Percentiles rank a stretch among this genome's conserved stretches.
These are phyloP conservation scores for Steatocranus sp. DNA, from an alignment of 2,797 vertebrate genomes.

Conservation along the genomic window DNA sequence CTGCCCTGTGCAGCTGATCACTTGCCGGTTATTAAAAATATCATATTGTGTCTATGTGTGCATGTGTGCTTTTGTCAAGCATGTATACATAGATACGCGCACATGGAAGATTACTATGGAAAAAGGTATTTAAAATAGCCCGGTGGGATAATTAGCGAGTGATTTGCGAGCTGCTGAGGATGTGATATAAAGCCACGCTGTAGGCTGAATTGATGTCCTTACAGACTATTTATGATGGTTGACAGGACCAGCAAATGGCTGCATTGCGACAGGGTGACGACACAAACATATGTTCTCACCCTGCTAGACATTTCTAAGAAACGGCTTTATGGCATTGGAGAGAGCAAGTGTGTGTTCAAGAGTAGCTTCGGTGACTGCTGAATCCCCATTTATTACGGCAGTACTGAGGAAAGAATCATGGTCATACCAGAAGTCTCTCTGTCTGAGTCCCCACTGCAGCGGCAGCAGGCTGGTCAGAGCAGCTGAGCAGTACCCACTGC, in stretches of 20 bases:
- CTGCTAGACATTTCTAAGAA: conserved; percentile 4
- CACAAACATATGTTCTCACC: conserved; percentile 3
- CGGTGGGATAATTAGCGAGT: conserved; percentile 44
- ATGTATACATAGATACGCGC: background rate
- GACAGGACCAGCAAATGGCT: conserved; percentile 16
- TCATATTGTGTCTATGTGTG: background rate
- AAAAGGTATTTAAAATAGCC: conserved; percentile 43
- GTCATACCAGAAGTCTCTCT: conserved; percentile 3
- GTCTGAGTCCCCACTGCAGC: conserved; percentile 27
- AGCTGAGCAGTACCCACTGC: conserved; percentile 30
- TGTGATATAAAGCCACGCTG: conserved; percentile 33
- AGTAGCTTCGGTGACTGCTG: background rate
- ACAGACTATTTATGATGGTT: conserved; percentile 43
- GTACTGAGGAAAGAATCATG: background rate
- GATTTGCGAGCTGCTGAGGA: conserved; percentile 58
- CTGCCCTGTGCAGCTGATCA: background rate
- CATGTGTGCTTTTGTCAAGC: background rate
- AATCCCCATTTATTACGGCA: background rate
- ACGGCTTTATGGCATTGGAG: background rate
- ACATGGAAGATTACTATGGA: background rate
- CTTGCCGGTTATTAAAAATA: background rate
- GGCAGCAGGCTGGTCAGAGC: conserved; percentile 27
- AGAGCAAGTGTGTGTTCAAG: background rate
- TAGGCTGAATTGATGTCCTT: conserved; percentile 25
- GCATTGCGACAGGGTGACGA: conserved; percentile 27